These are phyloP conservation scores for Linepithema humile DNA, from an alignment of 1,140 invertebrate genomes.

Conservation along the genomic window DNA sequence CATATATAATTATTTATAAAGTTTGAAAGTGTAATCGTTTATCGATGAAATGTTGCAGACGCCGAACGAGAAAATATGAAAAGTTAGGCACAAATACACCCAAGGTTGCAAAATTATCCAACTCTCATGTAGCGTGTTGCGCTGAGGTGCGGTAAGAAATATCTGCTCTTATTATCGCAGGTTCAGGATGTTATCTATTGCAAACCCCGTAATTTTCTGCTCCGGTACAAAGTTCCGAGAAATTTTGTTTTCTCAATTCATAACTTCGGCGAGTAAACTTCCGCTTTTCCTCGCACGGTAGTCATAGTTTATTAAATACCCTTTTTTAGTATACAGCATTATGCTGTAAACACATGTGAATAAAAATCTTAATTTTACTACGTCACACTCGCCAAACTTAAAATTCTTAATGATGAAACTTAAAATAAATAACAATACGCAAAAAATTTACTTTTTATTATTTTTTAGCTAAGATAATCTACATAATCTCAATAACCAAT, in stretches of 20 bases:
- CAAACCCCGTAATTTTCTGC: neutral
- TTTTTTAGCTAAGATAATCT: neutral
- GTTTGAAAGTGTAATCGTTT: too few species aligned
- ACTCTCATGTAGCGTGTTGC: neutral
- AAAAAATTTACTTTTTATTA: too few species aligned
- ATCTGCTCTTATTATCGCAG: neutral
- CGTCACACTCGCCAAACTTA: neutral
- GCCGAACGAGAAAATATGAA: neutral
- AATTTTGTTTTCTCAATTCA: neutral
- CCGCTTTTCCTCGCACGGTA: neutral
- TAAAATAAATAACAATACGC: too few species aligned
- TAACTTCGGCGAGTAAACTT: conserved; percentile 5
- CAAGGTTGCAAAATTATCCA: neutral
- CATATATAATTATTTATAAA: too few species aligned
- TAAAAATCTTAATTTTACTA: neutral
- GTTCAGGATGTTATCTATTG: neutral
- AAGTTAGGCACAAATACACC: neutral
- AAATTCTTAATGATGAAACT: neutral
- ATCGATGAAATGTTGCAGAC: neutral
- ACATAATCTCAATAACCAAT: too few species aligned
- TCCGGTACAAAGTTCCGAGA: neutral
- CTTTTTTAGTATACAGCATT: neutral
- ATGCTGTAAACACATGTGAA: neutral
- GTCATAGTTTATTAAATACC: conserved; percentile 24
- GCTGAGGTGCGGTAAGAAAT: neutral